These are phyloP conservation scores for Onychostruthus taczanowskii DNA, from an alignment of 2,113 vertebrate genomes.

Conservation along the genomic window DNA sequence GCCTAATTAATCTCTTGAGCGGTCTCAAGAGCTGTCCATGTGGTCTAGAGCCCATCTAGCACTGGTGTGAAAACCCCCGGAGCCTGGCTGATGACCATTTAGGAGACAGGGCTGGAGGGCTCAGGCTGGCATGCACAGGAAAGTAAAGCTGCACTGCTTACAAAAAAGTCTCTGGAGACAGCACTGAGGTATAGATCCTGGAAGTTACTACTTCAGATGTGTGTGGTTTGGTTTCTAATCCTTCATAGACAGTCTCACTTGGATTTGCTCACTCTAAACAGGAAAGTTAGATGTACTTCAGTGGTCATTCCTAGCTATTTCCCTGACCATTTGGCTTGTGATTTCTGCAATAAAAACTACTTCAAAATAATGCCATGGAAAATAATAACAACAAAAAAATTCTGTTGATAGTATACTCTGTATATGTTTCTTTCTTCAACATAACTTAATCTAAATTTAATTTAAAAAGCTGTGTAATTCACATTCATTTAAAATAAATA, in stretches of 20 bases:
- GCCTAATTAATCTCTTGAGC: background rate
- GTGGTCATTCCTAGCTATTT: background rate
- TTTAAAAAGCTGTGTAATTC: background rate
- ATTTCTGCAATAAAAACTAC: background rate
- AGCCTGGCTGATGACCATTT: background rate
- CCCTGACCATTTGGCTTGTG: background rate
- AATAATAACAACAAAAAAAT: background rate
- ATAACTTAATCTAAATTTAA: background rate
- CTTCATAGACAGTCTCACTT: background rate
- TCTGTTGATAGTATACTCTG: background rate
- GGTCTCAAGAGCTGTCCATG: background rate
- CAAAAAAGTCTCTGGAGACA: background rate
- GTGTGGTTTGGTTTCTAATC: background rate
- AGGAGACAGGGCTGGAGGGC: background rate
- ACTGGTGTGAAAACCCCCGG: background rate
- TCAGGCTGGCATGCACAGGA: background rate
- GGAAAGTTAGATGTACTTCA: background rate
- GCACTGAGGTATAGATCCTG: background rate
- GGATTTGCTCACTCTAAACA: background rate
- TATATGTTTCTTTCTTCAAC: background rate
- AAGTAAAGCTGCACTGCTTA: background rate
- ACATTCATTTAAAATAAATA: background rate
- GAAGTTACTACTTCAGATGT: background rate
- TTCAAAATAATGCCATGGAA: background rate
- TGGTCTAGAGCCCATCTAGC: background rate